Conservation (phyloP, 1,140 invertebrate genomes). For the Lasioglossum albipes region DNA sequence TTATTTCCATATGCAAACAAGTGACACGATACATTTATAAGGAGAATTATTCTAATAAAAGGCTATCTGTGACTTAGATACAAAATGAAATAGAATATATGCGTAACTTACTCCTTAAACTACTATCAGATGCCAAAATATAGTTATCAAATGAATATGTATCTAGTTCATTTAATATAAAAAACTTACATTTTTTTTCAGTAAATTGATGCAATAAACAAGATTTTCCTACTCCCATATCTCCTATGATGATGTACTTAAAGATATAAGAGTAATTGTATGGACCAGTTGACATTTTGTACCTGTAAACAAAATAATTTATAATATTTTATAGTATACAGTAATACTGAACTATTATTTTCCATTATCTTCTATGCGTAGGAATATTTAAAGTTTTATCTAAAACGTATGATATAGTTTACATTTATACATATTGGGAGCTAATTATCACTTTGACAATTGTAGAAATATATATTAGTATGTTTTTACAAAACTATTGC, state of each 20-base stretch:
- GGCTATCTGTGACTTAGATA: no score
- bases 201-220: slow-evolving; percentile 99
- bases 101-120: background rate
- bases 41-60: no score
- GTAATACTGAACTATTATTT: background rate
- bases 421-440: no score
- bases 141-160: background rate
- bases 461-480: no score
- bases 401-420: background rate
- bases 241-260: slow-evolving; percentile 99
- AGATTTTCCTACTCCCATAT: slow-evolving; percentile 98
- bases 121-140: no score
- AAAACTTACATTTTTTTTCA: slow-evolving; percentile 98
- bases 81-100: background rate
- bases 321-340: background rate
- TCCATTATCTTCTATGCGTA: background rate
- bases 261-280: slow-evolving; percentile 99
- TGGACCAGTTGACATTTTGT: slow-evolving; percentile 92
- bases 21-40: background rate
- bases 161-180: background rate
- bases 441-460: no score
- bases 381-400: background rate
- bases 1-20: no score
- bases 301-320: slow-evolving; percentile 52
- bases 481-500: background rate